Evolutionary conservation across 2,113 vertebrate species (phyloP), one percentile per base, ranked within the genome.

Genomic region (Condylura cristata): DNA sequence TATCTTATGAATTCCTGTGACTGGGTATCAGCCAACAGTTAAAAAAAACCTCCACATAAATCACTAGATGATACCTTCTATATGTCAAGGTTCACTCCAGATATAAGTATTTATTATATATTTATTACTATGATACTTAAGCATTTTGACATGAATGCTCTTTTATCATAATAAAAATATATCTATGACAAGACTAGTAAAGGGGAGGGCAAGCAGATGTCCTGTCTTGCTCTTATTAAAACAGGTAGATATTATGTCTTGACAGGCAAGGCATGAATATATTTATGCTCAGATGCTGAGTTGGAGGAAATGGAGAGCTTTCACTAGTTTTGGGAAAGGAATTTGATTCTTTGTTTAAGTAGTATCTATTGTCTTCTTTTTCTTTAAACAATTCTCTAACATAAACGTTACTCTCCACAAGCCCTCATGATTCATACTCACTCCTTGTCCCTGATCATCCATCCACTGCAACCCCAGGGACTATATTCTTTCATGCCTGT

Each of bases 121-220:
- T 95, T 95, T 97, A 95, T 97, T 96, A 75, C 93, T 88, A 8
- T 78, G 95, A 94, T 90, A 95, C 87, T 94, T 96, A 89, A 86
- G 80, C 89, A 91, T 94, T 96, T 95, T 95, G 96, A 96, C 95
- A 85, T 68, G 88, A 93, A 86, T 79, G 68, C 76, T 96, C 91
- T 96, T 96, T 97, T 96, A 95, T 96, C 93, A 96, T 96, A 96
- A 96, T 97, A 94, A 97, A 96, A 96, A 96, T 94, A 82, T 85
- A 94, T 96, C 84, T 93, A 92, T 84, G 89, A 96, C 80, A 84
- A 81, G 56, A 87, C 37, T 17, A 78, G 86, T 60, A 48, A 93
- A 91, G 24, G 70, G 72, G 86, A 94, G 93, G 76, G 66, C 91
- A 51, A 85, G 84, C 96, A 97, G 91, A 97, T 96, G 95, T 94